Evolutionary conservation across 1,140 invertebrate genomes (phyloP).

Genomic region (Carposina sasakii): DNA sequence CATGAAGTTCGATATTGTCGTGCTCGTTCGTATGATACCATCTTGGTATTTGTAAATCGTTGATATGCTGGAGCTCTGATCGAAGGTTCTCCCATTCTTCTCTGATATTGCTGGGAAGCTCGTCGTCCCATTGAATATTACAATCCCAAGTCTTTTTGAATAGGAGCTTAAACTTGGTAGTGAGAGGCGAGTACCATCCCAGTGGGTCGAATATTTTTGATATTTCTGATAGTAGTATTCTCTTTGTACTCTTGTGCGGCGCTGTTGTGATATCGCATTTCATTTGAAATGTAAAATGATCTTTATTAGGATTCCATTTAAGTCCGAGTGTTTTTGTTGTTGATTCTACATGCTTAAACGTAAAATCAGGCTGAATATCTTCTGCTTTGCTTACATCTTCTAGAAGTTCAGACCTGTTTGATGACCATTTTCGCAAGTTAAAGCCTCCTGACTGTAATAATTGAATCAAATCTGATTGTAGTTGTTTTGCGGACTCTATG

Average conservation of each 20-base stretch:
- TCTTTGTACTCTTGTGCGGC: too few relatives aligned
- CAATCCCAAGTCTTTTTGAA: constrained; percentile 52
- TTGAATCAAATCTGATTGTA: constrained; percentile 8
- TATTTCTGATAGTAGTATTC: constrained; percentile 20
- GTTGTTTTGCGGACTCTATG: background rate
- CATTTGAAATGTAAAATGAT: constrained; percentile 17
- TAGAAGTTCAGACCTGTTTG: background rate
- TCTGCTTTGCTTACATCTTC: background rate
- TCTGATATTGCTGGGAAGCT: constrained; percentile 4
- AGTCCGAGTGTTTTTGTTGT: constrained; percentile 20
- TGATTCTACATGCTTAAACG: too few relatives aligned
- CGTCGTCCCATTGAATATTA: constrained; percentile 15
- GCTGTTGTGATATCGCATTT: too few relatives aligned
- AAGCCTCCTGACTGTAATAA: constrained; percentile 1
- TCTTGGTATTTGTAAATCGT: constrained; percentile 11
- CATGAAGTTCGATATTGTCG: constrained; percentile 9
- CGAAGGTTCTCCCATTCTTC: constrained; percentile 10
- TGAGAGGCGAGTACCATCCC: constrained; percentile 44
- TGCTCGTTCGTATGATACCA: constrained; percentile 4
- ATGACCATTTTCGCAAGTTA: constrained; percentile 5
- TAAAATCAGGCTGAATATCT: too few relatives aligned
- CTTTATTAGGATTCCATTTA: constrained; percentile 16
- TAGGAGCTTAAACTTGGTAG: constrained; percentile 53
- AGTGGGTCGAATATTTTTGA: constrained; percentile 42
- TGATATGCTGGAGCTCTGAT: constrained; percentile 9